phyloP scores from a whole-genome alignment of 2,797 vertebrate species.

The Polyboroides typus region DNA sequence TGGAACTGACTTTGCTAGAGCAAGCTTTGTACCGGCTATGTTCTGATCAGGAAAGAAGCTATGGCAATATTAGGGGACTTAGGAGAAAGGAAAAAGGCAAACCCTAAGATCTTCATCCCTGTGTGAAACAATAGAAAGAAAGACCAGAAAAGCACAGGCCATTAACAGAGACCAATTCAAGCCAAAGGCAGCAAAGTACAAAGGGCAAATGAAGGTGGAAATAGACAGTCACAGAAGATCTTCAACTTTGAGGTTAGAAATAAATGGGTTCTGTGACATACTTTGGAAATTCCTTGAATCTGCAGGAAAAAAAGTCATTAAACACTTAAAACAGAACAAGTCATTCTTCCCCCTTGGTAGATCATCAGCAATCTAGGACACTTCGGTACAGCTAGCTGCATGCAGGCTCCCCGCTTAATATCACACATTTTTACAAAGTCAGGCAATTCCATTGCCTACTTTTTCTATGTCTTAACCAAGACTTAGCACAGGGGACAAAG shows the following conservation, averaged over 20 bases:
- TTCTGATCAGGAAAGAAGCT: background rate
- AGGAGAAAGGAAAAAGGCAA: background rate
- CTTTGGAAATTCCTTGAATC: slow-evolving; percentile 9
- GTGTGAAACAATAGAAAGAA: background rate
- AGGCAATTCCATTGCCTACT: background rate
- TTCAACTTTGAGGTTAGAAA: background rate
- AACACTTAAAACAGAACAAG: background rate
- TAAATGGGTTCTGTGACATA: slow-evolving; percentile 17
- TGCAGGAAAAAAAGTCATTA: slow-evolving; percentile 20
- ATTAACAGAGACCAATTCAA: background rate
- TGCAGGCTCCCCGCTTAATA: background rate
- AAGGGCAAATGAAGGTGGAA: slow-evolving; percentile 12
- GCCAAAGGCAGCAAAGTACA: background rate
- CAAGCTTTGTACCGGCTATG: background rate
- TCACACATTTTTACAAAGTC: background rate
- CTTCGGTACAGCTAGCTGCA: background rate
- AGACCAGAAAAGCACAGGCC: background rate
- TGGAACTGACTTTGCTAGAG: background rate
- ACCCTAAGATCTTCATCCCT: background rate
- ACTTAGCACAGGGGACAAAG: background rate
- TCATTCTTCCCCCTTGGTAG: background rate
- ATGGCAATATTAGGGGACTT: background rate
- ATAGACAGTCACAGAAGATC: background rate
- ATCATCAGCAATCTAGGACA: slow-evolving; percentile 11
- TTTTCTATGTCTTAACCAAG: background rate